Evolutionary conservation across 2,113 vertebrate genomes (phyloP).

Genomic region (Colaptes auratus): DNA sequence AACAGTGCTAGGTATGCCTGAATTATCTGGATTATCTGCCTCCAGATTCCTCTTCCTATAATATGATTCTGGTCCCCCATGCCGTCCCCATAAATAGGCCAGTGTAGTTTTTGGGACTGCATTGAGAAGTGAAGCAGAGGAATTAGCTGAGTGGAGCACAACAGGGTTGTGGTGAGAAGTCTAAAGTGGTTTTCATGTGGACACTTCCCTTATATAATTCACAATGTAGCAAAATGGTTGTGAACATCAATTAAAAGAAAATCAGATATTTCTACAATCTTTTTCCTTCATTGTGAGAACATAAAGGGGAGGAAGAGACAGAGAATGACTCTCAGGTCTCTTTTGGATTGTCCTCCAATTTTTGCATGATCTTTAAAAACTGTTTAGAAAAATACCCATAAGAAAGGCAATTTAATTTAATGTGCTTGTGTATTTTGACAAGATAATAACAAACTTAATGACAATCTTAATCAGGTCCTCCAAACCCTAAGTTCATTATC

Average conservation of each 20-base stretch:
- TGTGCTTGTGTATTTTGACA: constrained; percentile 41
- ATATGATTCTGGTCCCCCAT: no score
- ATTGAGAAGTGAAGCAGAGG: background rate
- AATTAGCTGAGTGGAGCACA: background rate
- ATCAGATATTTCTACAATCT: background rate
- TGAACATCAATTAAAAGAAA: background rate
- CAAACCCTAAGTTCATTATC: background rate
- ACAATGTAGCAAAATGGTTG: background rate
- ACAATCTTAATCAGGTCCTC: background rate
- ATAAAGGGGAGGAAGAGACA: background rate
- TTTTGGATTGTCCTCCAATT: background rate
- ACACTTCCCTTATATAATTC: background rate
- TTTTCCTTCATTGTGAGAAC: background rate
- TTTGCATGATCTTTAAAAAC: background rate
- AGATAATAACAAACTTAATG: background rate
- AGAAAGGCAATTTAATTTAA: background rate
- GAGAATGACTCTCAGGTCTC: background rate
- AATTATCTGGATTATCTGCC: background rate
- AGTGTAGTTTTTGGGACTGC: background rate
- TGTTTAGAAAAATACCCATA: background rate
- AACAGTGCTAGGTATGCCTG: background rate
- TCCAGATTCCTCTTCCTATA: background rate
- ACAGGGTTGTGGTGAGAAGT: background rate
- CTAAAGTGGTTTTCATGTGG: background rate
- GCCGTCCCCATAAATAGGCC: background rate